Conservation (phyloP, 1,140 invertebrate genomes). For the Acyrthosiphon pisum region DNA sequence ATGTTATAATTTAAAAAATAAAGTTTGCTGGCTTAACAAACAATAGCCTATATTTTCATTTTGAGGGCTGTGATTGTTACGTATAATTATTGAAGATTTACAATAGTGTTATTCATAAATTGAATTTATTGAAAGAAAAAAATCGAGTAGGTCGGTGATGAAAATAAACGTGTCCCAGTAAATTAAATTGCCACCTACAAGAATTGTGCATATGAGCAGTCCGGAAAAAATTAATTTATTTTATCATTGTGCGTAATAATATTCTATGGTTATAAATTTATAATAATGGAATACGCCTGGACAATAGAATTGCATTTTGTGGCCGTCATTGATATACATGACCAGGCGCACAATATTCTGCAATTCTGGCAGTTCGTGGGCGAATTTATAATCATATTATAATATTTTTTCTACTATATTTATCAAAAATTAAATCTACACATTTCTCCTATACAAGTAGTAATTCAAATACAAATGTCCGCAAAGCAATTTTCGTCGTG, state of each 20-base stretch:
- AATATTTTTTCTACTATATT: constrained; percentile 34
- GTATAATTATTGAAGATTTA: background rate
- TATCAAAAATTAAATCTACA: constrained; percentile 49
- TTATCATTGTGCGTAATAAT: background rate
- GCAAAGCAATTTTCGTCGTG: constrained; percentile 28
- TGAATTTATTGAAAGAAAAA: background rate
- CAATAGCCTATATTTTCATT: background rate
- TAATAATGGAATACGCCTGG: background rate
- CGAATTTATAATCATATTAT: constrained; percentile 32
- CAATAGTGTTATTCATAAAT: background rate
- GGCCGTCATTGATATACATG: background rate
- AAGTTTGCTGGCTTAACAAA: background rate
- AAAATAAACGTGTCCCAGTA: background rate
- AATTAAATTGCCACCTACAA: background rate
- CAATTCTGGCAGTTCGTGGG: constrained; percentile 4
- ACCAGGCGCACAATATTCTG: background rate
- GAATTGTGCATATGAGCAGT: background rate
- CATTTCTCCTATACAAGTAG: background rate
- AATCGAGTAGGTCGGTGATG: background rate
- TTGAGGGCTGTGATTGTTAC: background rate
- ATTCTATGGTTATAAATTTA: background rate
- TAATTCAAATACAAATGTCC: constrained; percentile 20
- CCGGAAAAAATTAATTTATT: background rate
- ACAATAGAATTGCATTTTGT: constrained; percentile 49
- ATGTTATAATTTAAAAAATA: background rate